Percentiles rank a stretch among this genome's conserved stretches.
Evolutionary conservation across 2,113 vertebrate species (phyloP).

Genomic region (Oreotrochilus melanogaster): DNA sequence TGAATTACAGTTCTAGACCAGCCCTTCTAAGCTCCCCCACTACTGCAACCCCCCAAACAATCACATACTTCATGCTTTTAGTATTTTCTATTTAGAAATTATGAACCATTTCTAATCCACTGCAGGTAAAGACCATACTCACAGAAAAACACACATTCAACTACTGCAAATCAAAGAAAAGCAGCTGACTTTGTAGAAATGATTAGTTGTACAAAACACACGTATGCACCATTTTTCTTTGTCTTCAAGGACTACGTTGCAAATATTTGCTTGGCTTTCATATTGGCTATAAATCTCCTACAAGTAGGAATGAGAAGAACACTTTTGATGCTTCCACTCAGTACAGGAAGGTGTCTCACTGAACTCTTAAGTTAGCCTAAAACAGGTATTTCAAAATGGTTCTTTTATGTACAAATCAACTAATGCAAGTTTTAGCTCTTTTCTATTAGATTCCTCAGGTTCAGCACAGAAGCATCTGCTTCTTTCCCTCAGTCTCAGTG

Average conservation of each 20-base stretch:
- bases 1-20: background rate
- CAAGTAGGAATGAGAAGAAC: background rate
- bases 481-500: background rate
- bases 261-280: background rate
- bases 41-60: background rate
- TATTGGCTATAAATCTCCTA: background rate
- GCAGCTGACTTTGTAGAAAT: background rate
- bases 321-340: no score
- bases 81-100: background rate
- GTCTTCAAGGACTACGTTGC: background rate
- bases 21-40: background rate
- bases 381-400: background rate
- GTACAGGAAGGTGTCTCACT: background rate
- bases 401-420: background rate
- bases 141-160: background rate
- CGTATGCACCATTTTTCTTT: background rate
- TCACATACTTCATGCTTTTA: background rate
- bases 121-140: background rate
- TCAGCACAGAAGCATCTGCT: background rate
- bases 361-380: background rate
- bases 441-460: background rate
- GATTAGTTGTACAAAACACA: background rate
- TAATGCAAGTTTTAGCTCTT: background rate
- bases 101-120: background rate
- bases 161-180: background rate